phyloP scores from a whole-genome alignment of 2,888 invertebrate species.

The Acleris holmiana region DNA sequence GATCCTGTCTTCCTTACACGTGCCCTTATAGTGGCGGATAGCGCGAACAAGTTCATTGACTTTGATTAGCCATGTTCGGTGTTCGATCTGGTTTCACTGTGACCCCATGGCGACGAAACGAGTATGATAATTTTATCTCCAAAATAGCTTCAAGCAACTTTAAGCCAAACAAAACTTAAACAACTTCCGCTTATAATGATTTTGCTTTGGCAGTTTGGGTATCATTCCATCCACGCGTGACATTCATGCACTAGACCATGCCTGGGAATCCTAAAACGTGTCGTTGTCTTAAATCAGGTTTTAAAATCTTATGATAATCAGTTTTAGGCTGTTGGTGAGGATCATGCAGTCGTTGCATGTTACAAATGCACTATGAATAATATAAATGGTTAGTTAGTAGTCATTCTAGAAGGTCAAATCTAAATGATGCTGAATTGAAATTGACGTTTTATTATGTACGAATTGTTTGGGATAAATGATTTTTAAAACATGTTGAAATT shows the following conservation, averaged over 20 bases:
- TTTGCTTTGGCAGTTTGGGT: neutral
- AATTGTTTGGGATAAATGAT: too few relatives aligned
- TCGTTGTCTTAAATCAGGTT: too few relatives aligned
- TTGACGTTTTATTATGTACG: too few relatives aligned
- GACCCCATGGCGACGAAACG: slow-evolving; percentile 12
- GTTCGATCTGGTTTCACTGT: slow-evolving; percentile 10
- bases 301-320: too few relatives aligned
- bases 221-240: slow-evolving; percentile 13
- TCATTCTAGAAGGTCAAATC: too few relatives aligned
- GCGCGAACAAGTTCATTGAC: slow-evolving; percentile 18
- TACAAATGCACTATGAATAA: too few relatives aligned
- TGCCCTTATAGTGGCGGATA: neutral
- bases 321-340: too few relatives aligned
- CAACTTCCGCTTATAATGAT: neutral
- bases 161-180: neutral
- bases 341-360: too few relatives aligned
- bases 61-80: neutral
- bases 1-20: too few relatives aligned
- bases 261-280: neutral
- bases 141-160: neutral
- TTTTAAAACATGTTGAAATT: too few relatives aligned
- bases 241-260: neutral
- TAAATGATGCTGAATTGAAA: too few relatives aligned
- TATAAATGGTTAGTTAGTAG: too few relatives aligned
- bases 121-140: slow-evolving; percentile 27